Evolutionary conservation across 2,888 invertebrate species (phyloP), one percentile per base, ranked within the genome.

Genomic region (Eristalis intricaria): DNA sequence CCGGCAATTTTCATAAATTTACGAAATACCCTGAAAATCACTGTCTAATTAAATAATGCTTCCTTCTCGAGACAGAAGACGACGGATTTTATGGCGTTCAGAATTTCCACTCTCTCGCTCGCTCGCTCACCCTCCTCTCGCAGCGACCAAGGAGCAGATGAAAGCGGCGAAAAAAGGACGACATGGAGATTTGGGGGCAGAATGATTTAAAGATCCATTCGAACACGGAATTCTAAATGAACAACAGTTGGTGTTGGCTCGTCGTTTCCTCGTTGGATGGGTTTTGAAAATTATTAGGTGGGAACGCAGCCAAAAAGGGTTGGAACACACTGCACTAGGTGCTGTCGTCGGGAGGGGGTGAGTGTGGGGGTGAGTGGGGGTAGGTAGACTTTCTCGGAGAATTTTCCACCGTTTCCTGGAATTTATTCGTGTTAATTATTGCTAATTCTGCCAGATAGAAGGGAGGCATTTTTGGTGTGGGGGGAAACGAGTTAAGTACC

Each of bases 31-130:
- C 79, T 73, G 75, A 76, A 79, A 87, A 87, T 87, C 87, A 80
- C 84, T 80, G 84, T 84, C 84, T 87, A 87, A 87, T 87, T 87
- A 87, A 87, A 87, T 83, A 83, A 84, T 87, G 84, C 87, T 80
- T 87, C 84, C 76, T 82, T 65, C 65, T 22, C 79, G 58, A 79
- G 69, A 43, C 84, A 80, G 63, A 50, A 65, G 74, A 78, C 60
- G 74, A 78, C 60, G 70, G 75, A 71, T 85, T 58, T 64, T 82
- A 81, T 82, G 69, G 81, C 82, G 73, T 74, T 60, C 81, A 64
- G 11, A 71, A 63, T 64, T 74, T 65, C 10, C 32, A 32, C 32
- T 10, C 32, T 32, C 32, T 32, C 32, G 8, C 32, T 8, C 32
- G 8, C 32, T 32, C 32, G 1, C 32, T 32, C 32, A 5, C 32